Evolutionary conservation across 1,140 invertebrate genomes (phyloP).

Genomic region (Calycopis cecrops): DNA sequence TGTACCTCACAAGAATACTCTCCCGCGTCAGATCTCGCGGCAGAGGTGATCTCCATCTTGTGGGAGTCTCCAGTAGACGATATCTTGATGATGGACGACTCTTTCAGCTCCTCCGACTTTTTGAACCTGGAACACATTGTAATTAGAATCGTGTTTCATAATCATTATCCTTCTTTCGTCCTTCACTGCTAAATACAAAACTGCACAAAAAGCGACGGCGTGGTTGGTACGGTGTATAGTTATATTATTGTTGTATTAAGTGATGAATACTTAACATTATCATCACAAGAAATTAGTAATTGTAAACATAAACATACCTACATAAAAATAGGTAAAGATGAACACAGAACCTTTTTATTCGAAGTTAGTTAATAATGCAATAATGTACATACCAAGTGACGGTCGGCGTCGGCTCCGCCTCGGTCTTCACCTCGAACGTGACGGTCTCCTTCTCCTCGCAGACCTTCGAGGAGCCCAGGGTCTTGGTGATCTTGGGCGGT

Average conservation of each 20-base stretch:
- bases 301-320: no score
- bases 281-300: no score
- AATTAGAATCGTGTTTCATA: no score
- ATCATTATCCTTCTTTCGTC: neutral
- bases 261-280: no score
- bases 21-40: conserved; percentile 83
- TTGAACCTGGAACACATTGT: conserved; percentile 77
- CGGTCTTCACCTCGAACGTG: conserved; percentile 87
- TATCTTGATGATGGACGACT: conserved; percentile 81
- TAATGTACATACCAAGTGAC: conserved; percentile 81
- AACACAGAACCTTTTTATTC: no score
- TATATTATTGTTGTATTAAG: no score
- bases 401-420: conserved; percentile 87
- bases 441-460: conserved; percentile 87
- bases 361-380: no score
- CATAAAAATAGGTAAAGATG: no score
- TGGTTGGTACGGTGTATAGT: no score
- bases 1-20: conserved; percentile 83
- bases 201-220: no score
- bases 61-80: conserved; percentile 82
- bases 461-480: conserved; percentile 79
- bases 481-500: conserved; percentile 84
- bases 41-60: conserved; percentile 85
- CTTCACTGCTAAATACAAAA: no score
- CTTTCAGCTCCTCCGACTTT: conserved; percentile 82